Conservation (phyloP, 1,140 invertebrate species). For the Lepidotrigona ventralis region DNA sequence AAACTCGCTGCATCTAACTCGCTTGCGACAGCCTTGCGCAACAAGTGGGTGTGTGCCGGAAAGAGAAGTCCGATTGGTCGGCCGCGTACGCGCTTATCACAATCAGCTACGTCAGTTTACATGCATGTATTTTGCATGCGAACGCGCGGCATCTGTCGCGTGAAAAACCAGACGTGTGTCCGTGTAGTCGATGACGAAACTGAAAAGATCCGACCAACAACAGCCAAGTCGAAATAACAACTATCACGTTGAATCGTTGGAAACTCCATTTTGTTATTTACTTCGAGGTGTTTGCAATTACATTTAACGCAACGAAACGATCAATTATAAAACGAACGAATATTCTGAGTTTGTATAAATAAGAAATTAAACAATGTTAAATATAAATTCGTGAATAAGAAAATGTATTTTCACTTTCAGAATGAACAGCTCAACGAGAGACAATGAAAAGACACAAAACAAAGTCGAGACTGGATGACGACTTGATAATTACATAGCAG, state of each 20-base stretch:
- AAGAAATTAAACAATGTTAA: no score
- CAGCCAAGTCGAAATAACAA: background rate
- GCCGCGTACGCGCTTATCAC: background rate
- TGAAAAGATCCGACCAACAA: no score
- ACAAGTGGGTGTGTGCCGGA: constrained; percentile 57
- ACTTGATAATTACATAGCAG: background rate
- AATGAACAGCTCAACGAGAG: no score
- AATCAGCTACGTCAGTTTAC: background rate
- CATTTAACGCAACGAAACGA: no score
- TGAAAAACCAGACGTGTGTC: background rate
- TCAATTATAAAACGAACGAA: no score
- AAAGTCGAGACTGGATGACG: background rate
- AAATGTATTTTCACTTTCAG: no score
- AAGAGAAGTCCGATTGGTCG: constrained; percentile 39
- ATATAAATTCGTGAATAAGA: no score
- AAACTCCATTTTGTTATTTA: no score
- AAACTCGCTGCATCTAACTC: background rate
- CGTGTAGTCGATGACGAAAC: background rate
- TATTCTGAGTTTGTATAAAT: no score
- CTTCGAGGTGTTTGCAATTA: no score
- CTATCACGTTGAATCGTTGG: background rate
- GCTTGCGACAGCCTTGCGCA: constrained; percentile 33
- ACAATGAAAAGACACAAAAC: no score
- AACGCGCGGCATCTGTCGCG: background rate
- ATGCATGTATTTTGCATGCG: constrained; percentile 1